Base-by-base conservation (phyloP, 2,113 vertebrate species). In the Phylloscopus trochiloides region DNA sequence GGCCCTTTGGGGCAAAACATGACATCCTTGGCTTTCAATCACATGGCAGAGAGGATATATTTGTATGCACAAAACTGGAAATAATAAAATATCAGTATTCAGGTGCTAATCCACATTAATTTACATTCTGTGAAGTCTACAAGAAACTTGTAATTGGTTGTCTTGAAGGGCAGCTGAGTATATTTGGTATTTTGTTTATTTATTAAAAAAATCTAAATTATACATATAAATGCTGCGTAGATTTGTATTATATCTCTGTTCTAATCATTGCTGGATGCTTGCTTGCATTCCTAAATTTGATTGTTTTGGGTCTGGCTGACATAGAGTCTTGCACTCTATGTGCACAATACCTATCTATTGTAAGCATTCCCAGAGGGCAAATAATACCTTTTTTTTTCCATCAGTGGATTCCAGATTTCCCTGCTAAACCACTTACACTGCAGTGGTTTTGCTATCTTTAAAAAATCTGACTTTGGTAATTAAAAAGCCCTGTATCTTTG, bases 71-170 rank as follows among this genome's bases (percentile, higher is more conserved):
- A 80, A 71, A 93, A 77, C 48, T 88, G 52, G 55, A 94, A 96
- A 77, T 93, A 88, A 95, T 82, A 61, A 95, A 94, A 88, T 90
- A 94, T 90, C 71, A 88, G 92, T 83, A 96, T 96, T 97, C 93
- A 88, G 90, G 91, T 94, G 71, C 51, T 96, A 94, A 96, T 94
- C 55, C 82, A 32, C 1, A 3, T 67, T 91, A 79, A 95, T 96
- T 94, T 95, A 57, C 55, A 88, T 96, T 96, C 92, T 91, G 36
- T 88, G 74, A 94, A 94, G 84, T 85, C 81, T 94, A 58, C 66
- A 82, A 82, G 74, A 88, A 94, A 92, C 92, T 96, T 91, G 92
- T 91, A 93, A 96, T 92, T 91, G 88, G 75, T 87, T 91, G 78
- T 90, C 81, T 96, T 92, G 90, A 96, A 93, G 88, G 93, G 63